These are phyloP conservation scores for Calyptomena viridis DNA, from an alignment of 2,113 vertebrate species.

Conservation along the genomic window DNA sequence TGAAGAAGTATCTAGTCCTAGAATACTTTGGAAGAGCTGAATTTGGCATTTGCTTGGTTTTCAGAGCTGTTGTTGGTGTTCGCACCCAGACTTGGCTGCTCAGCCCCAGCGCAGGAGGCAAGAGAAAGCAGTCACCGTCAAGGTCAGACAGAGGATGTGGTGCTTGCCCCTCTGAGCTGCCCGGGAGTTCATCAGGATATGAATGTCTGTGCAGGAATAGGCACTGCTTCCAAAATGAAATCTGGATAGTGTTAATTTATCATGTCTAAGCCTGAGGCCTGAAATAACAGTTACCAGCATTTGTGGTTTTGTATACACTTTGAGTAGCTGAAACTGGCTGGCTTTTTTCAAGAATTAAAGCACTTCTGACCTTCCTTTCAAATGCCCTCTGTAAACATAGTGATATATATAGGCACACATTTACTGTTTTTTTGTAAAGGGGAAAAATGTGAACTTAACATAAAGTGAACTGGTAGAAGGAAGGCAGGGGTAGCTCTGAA, in stretches of 20 bases:
- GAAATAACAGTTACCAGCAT: conserved; percentile 14
- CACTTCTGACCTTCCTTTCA: conserved; percentile 37
- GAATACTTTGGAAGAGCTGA: not conserved
- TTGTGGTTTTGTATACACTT: not conserved
- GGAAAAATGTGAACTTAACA: not conserved
- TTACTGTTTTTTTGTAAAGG: not conserved
- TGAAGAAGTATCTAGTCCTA: not conserved
- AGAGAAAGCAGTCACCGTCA: not conserved
- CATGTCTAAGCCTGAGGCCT: conserved; percentile 16
- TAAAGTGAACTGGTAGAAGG: not conserved
- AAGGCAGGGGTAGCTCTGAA: not conserved
- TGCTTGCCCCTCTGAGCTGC: not conserved
- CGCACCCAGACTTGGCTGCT: not conserved
- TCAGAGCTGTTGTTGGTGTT: not conserved
- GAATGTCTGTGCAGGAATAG: not conserved
- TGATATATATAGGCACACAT: not conserved
- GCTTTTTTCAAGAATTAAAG: conserved; percentile 1
- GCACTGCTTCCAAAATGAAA: conserved; percentile 1
- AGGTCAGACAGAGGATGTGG: not conserved
- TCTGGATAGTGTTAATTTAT: conserved; percentile 38
- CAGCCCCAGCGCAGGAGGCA: not conserved
- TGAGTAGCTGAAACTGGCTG: conserved; percentile 12
- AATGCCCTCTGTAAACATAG: conserved; percentile 16
- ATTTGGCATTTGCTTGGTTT: not conserved
- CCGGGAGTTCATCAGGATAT: not conserved